These are phyloP conservation scores for Uropetala carovei DNA, from an alignment of 2,888 invertebrate species.

Conservation along the genomic window DNA sequence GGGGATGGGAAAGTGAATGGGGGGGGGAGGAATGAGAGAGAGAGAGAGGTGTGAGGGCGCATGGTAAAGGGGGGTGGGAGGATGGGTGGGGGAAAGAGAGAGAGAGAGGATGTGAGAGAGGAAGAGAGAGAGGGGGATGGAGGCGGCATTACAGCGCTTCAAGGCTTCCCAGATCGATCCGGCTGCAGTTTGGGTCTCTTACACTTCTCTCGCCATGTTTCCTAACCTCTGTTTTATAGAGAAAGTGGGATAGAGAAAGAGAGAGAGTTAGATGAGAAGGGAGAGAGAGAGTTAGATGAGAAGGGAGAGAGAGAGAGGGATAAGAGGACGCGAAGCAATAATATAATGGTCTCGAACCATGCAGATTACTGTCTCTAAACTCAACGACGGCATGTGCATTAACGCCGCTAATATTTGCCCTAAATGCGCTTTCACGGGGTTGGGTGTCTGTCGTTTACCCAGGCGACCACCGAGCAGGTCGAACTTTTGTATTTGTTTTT, in stretches of 20 bases:
- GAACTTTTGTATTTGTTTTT: too few species aligned
- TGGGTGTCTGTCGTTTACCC: too few species aligned
- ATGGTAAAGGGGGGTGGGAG: neutral
- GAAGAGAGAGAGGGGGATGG: neutral
- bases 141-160: conserved; percentile 58
- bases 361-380: neutral
- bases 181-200: conserved; percentile 53
- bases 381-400: neutral
- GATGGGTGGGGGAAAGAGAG: neutral
- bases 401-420: too few species aligned
- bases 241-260: conserved; percentile 11
- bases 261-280: conserved; percentile 32
- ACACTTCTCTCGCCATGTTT: conserved; percentile 49
- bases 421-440: too few species aligned
- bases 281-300: neutral
- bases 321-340: neutral
- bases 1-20: neutral
- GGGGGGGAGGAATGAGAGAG: neutral
- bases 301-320: conserved; percentile 30
- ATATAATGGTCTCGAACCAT: neutral
- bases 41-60: neutral
- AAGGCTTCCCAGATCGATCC: conserved; percentile 59
- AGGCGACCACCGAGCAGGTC: too few species aligned
- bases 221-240: conserved; percentile 37
- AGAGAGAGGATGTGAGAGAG: neutral